A percentile compares a stretch with the other conserved stretches of the same genome.
These are phyloP conservation scores for Octopus bimaculoides DNA, from an alignment of 1,140 invertebrate genomes.

Conservation along the genomic window DNA sequence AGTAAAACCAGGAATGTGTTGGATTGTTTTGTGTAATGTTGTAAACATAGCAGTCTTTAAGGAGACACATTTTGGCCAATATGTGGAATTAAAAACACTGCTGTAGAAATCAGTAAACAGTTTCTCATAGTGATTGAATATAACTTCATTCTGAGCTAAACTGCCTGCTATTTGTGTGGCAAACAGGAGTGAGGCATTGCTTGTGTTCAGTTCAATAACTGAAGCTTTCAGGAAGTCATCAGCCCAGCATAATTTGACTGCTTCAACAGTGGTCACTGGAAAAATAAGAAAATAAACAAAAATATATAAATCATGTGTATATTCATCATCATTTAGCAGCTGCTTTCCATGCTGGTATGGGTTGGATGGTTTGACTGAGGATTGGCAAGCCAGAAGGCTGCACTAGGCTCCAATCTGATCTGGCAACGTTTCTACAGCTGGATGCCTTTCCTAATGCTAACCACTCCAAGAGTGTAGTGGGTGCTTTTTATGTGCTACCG, in stretches of 20 bases:
- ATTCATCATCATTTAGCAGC: too few species aligned
- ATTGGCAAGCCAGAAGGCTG: too few species aligned
- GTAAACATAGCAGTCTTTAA: not conserved
- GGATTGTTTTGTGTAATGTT: not conserved
- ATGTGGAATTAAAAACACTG: not conserved
- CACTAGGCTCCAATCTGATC: too few species aligned
- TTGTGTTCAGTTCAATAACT: not conserved
- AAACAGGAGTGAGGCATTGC: not conserved
- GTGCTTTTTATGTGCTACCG: too few species aligned
- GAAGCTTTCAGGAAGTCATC: not conserved
- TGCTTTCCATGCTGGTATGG: too few species aligned
- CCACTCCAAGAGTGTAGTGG: too few species aligned
- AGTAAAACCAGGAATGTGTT: not conserved
- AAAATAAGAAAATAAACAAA: too few species aligned
- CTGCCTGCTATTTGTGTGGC: not conserved
- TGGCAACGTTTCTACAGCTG: too few species aligned
- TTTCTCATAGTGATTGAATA: constrained; percentile 1
- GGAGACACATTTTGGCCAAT: not conserved
- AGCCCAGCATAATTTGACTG: not conserved
- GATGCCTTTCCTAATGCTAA: too few species aligned
- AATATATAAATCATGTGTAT: too few species aligned
- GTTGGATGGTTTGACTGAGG: too few species aligned
- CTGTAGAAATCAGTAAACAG: not conserved
- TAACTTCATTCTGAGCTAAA: not conserved
- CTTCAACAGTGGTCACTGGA: not conserved